Conservation (phyloP, 2,888 invertebrate genomes). For the Lathronympha strigana region DNA sequence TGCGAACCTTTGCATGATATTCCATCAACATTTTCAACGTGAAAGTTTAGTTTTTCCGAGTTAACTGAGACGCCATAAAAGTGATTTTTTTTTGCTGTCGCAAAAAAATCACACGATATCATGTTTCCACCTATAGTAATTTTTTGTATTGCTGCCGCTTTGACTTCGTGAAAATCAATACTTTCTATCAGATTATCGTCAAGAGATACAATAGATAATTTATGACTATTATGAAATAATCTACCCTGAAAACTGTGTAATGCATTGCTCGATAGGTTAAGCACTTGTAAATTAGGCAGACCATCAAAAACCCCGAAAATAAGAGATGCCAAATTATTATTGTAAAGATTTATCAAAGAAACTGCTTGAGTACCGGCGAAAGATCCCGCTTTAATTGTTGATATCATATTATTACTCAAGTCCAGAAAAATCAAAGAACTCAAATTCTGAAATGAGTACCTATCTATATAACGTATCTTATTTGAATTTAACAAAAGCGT, state of each 20-base stretch:
- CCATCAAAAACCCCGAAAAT: conserved; percentile 26
- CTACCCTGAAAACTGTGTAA: conserved; percentile 7
- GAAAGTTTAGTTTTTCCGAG: conserved; percentile 46
- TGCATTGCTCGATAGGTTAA: conserved; percentile 24
- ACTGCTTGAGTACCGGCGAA: background rate
- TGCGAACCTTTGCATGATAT: conserved; percentile 50
- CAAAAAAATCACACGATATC: conserved; percentile 22
- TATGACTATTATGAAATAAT: conserved; percentile 21
- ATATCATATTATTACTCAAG: conserved; percentile 27
- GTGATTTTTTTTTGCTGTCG: background rate
- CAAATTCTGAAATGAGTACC: conserved; percentile 21
- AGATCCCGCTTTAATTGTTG: conserved; percentile 12
- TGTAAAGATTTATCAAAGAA: conserved; percentile 11
- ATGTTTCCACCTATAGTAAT: conserved; percentile 27
- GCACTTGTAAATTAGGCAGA: conserved; percentile 1
- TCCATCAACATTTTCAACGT: conserved; percentile 50
- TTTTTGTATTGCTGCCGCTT: conserved; percentile 3
- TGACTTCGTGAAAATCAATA: conserved; percentile 16
- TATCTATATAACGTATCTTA: conserved; percentile 14
- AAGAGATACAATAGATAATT: conserved; percentile 10
- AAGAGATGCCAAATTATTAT: conserved; percentile 15
- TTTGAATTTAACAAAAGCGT: conserved; percentile 13
- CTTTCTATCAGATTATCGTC: conserved; percentile 26
- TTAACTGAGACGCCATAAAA: conserved; percentile 39
- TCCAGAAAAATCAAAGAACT: conserved; percentile 10